Conservation (phyloP, 2,888 invertebrate species). For the Drosophila quinaria region DNA sequence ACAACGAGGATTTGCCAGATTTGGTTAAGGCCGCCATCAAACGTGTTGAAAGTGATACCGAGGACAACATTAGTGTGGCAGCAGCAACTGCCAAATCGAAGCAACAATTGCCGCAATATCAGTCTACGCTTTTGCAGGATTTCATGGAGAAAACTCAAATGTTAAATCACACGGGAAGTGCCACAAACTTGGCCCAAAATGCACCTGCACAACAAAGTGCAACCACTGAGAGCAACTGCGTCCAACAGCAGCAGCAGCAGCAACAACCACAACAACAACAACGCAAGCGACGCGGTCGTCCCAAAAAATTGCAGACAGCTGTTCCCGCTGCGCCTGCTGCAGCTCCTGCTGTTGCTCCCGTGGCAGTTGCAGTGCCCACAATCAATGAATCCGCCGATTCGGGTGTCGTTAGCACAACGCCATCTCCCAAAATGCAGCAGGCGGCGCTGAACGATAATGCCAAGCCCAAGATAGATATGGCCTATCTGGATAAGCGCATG, state of each 20-base stretch:
- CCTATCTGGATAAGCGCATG: conserved; percentile 89
- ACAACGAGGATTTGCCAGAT: conserved; percentile 92
- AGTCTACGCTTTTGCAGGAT: conserved; percentile 91
- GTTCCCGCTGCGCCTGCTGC: conserved; percentile 13
- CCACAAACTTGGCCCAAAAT: conserved; percentile 78
- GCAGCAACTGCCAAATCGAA: conserved; percentile 69
- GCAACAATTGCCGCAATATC: conserved; percentile 87
- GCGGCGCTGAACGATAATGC: conserved; percentile 75
- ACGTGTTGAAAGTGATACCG: conserved; percentile 91
- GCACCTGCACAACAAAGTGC: conserved; percentile 83
- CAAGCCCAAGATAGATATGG: conserved; percentile 83
- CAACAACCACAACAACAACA: conserved; percentile 79
- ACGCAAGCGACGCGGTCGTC: conserved; percentile 83
- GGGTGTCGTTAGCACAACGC: conserved; percentile 89
- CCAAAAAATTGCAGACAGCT: conserved; percentile 74
- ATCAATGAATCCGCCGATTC: conserved; percentile 93
- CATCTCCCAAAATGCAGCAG: conserved; percentile 88
- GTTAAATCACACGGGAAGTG: conserved; percentile 86
- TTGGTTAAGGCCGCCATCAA: conserved; percentile 92
- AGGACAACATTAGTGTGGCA: conserved; percentile 86
- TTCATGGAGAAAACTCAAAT: conserved; percentile 93
- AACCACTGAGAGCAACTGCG: conserved; percentile 4
- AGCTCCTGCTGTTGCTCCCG: conserved; percentile 10
- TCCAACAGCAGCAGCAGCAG: conserved; percentile 76
- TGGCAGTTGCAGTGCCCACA: conserved; percentile 67